Base-by-base conservation (phyloP, 2,888 invertebrate genomes). In the Congeria kusceri region DNA sequence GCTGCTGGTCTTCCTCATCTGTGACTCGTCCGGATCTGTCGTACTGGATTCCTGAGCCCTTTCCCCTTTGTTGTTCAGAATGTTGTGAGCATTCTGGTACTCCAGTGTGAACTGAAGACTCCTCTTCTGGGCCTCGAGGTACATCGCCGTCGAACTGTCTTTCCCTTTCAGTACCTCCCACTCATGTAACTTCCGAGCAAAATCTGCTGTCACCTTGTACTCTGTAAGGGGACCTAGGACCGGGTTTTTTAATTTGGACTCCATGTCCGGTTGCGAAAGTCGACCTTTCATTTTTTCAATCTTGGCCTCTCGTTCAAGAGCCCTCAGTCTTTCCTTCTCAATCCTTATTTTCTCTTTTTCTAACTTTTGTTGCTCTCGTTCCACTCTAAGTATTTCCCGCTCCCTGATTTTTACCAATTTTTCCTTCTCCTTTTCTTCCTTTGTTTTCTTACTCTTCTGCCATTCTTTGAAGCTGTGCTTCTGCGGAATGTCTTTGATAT, bases 101-200 rank as follows among this genome's bases (percentile, higher is more conserved):
- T 83, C 83, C 62, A 63, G 67, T 15, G 80, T 65, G 58, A 83
- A 83, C 58, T 83, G 83, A 18, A 85, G 63, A 47, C 86, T 86
- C 25, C 87, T 77, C 57, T 87, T 83, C 57, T 88, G 85, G 49
- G 86, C 85, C 73, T 88, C 88, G 11, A 86, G 74, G 58, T 88
- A 89, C 73, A 88, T 79, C 20, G 88, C 87, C 44, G 86, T 86
- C 9, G 88, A 86, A 23, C 83, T 80, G 23, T 85, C 81, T 89
- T 76, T 89, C 20, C 88, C 89, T 79, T 88, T 90, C 58, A 85
- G 87, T 32, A 88, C 97, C 74, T 92, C 92, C 98, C 98, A 98
- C 92, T 98, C 97, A 92, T 97, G 97, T 0, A 98, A 95, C 90
- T 97, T 97, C 29, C 96, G 96, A 0, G 97, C 97, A 93, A 98